These are phyloP conservation scores for chimpanzee (Pan troglodytes) DNA, from an alignment of 2,113 vertebrate genomes.

Conservation along the genomic window NHGRI_mPanTro3-v2.1_pri NC_072413.2:83526501-83527000, in stretches of 20 bases:
- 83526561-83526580: not conserved
- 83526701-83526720: conserved; percentile 43
- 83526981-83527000: conserved; percentile 22
- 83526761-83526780: conserved; percentile 66
- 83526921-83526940: conserved; percentile 42
- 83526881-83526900: conserved; percentile 63
- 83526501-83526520: not conserved
- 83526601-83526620: not conserved
- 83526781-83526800: conserved; percentile 50
- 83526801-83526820: conserved; percentile 56
- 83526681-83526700: not conserved
- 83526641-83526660: not conserved
- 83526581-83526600: not conserved
- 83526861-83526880: conserved; percentile 67
- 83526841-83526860: conserved; percentile 61
- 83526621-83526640: not conserved
- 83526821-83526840: conserved; percentile 58
- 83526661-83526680: not conserved
- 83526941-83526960: conserved; percentile 45
- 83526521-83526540: not conserved
- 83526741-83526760: not conserved
- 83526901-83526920: conserved; percentile 54
- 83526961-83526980: not conserved
- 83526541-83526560: not conserved
- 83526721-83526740: conserved; percentile 6